A percentile compares a stretch with the other conserved stretches of the same genome.
Conservation (phyloP, 2,888 invertebrate genomes). For the Cephus rjabovi region DNA sequence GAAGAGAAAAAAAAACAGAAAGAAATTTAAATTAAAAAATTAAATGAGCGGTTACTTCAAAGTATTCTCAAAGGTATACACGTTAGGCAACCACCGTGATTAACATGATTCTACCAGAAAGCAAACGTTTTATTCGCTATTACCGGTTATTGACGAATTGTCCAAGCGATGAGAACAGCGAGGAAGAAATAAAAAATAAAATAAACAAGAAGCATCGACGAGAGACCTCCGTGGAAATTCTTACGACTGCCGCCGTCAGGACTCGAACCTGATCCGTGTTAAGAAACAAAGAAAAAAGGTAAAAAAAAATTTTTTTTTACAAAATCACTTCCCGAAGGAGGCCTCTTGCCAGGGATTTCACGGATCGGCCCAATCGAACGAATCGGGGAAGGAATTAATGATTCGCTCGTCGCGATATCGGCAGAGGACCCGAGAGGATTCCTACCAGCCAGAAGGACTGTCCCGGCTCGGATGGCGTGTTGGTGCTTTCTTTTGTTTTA, state of each 20-base stretch:
- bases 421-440: no score
- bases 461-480: neutral
- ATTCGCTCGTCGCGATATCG: no score
- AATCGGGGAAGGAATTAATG: slow-evolving; percentile 16
- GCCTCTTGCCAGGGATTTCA: neutral
- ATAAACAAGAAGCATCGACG: slow-evolving; percentile 29
- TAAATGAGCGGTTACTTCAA: neutral
- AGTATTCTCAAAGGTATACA: no score
- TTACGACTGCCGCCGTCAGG: neutral
- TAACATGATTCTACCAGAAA: neutral
- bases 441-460: no score
- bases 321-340: neutral
- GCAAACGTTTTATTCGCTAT: no score
- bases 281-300: neutral
- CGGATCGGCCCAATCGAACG: slow-evolving; percentile 10
- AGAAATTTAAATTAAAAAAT: neutral
- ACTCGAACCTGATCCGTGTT: neutral
- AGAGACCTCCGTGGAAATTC: slow-evolving; percentile 19
- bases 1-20: neutral
- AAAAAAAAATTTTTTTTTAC: slow-evolving; percentile 16
- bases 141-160: slow-evolving; percentile 30
- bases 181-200: slow-evolving; percentile 35
- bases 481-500: slow-evolving; percentile 18
- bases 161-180: slow-evolving; percentile 43
- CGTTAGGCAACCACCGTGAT: neutral